Base-by-base conservation (phyloP, 2,888 invertebrate genomes). In the Cynaeus angustus region DNA sequence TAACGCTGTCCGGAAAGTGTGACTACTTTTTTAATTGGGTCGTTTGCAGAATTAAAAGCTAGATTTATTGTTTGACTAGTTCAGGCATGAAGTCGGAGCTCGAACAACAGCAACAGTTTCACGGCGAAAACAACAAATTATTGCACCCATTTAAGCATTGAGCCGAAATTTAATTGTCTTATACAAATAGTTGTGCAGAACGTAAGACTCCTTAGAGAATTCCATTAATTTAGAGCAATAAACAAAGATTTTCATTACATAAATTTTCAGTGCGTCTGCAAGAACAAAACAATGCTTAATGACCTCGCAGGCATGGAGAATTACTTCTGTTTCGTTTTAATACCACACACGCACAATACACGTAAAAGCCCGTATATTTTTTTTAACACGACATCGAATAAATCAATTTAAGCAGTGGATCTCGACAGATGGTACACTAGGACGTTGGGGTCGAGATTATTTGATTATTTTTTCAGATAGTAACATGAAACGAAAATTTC, bases 181-280 rank as follows among this genome's bases (percentile, higher is more conserved):
- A 58, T 46, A 64, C 70, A 70, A 72, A 70, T 72, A 68, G 66
- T 72, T 65, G 58, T 26, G 66, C 50, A 70, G 30, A 70, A 72
- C 12, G 56, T 67, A 67, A 45, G 46, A 59, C 59, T 66, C 67
- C 72, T 66, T 66, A 38, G 70, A 70, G 70, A 72, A 72, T 72
- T 64, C 72, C 72, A 70, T 72, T 72, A 70, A 72, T 72, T 72
- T 72, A 52, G 30, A 55, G 72, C 67, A 64, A 72, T 72, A 72
- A 70, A 72, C 72, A 72, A 72, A 70, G 72, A 72, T 72, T 72
- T 72, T 72, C 69, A 72, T 72, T 72, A 72, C 69, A 72, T 72
- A 72, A 72, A 72, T 72, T 72, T 72, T 52, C 38, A 16, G 13
- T 12, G 38, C 50, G 41, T 16, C 30, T 48, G 52, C 64, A 46